Conservation (phyloP, 2,888 invertebrate species). For the Andrena trimmerana region DNA sequence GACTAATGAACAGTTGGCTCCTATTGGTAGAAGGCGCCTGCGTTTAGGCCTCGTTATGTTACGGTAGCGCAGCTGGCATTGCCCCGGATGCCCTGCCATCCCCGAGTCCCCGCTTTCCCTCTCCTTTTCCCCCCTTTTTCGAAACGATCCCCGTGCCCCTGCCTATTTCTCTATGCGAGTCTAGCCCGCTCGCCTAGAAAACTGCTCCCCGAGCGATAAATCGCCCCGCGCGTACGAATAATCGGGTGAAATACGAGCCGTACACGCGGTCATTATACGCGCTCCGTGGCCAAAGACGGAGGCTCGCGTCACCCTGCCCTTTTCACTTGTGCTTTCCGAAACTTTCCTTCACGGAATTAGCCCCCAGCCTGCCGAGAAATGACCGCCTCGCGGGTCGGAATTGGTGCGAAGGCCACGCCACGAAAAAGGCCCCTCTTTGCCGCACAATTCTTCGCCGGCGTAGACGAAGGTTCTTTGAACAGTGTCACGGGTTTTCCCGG, state of each 20-base stretch:
- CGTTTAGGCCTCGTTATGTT: slow-evolving; percentile 76
- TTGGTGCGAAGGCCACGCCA: slow-evolving; percentile 1
- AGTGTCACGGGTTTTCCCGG: neutral
- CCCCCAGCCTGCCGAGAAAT: slow-evolving; percentile 22
- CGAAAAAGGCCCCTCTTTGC: neutral
- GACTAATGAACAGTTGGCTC: slow-evolving; percentile 84
- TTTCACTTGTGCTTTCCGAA: neutral
- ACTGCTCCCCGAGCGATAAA: slow-evolving; percentile 71
- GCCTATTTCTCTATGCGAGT: slow-evolving; percentile 68
- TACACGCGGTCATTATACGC: slow-evolving; percentile 52
- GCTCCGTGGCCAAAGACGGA: slow-evolving; percentile 30
- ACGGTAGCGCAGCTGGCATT: slow-evolving; percentile 82
- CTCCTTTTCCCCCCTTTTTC: slow-evolving; percentile 52
- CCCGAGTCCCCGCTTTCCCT: slow-evolving; percentile 46
- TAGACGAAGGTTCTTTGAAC: neutral
- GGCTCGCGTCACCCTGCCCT: neutral
- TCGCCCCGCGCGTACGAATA: slow-evolving; percentile 58
- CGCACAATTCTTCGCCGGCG: slow-evolving; percentile 7
- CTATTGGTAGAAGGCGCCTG: slow-evolving; percentile 81
- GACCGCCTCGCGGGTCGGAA: slow-evolving; percentile 4
- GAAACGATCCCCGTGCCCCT: slow-evolving; percentile 60
- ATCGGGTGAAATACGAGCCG: slow-evolving; percentile 62
- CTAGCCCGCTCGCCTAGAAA: slow-evolving; percentile 72
- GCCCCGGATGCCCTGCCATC: slow-evolving; percentile 60
- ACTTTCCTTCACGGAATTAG: slow-evolving; percentile 15